Evolutionary conservation across 2,888 invertebrate species (phyloP).

Genomic region (Marasmarcha lunaedactyla): DNA sequence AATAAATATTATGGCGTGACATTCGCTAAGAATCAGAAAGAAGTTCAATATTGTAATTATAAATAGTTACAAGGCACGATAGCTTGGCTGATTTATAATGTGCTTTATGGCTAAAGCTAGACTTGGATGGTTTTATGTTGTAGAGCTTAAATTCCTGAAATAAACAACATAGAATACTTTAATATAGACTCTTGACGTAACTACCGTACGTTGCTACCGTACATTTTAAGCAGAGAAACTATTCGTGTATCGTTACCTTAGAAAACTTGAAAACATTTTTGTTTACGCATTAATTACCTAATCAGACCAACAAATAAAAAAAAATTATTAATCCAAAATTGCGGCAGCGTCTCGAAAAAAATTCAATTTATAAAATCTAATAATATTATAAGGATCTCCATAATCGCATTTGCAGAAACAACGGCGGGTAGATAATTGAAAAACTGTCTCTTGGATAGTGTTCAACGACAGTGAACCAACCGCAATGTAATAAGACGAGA

Average conservation of each 20-base stretch:
- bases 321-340: no score
- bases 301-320: no score
- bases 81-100: constrained; percentile 33
- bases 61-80: constrained; percentile 42
- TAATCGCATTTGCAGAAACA: constrained; percentile 48
- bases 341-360: no score
- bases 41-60: constrained; percentile 51
- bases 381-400: background rate
- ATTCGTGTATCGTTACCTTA: no score
- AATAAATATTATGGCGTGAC: constrained; percentile 37
- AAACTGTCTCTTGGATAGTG: constrained; percentile 54
- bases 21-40: constrained; percentile 46
- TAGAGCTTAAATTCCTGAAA: constrained; percentile 26
- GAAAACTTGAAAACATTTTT: no score
- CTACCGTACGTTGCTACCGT: no score
- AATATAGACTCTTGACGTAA: no score
- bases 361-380: no score
- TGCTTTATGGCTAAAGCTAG: constrained; percentile 20
- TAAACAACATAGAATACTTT: constrained; percentile 8
- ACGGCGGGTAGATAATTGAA: constrained; percentile 41
- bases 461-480: constrained; percentile 18
- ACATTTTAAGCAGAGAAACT: no score
- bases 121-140: background rate
- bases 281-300: no score
- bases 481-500: constrained; percentile 41